Conservation (phyloP, 2,888 invertebrate species). For the Eumacrocentrus americanus region DNA sequence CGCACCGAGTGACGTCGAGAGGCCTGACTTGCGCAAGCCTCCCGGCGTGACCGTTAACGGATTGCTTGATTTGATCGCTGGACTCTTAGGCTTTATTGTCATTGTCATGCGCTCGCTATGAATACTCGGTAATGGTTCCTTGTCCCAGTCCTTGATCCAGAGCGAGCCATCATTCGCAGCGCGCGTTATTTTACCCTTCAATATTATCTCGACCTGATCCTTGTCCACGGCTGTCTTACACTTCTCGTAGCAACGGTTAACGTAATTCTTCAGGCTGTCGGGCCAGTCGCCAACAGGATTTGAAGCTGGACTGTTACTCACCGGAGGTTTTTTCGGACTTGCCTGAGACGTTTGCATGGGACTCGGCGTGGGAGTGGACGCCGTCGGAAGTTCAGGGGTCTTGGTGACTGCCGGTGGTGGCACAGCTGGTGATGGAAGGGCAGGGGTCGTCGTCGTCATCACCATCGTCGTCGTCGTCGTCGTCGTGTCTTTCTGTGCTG, state of each 20-base stretch:
- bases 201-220: constrained; percentile 91
- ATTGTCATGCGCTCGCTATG: constrained; percentile 77
- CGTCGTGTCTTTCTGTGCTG: constrained; percentile 61
- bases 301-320: constrained; percentile 44
- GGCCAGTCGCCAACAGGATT: constrained; percentile 78
- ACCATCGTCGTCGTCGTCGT: too few relatives aligned
- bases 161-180: constrained; percentile 88
- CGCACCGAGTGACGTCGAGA: constrained; percentile 68
- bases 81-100: constrained; percentile 67
- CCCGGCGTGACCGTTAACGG: constrained; percentile 44
- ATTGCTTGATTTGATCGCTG: constrained; percentile 44
- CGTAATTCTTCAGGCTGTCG: constrained; percentile 82
- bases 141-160: constrained; percentile 92
- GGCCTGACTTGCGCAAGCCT: constrained; percentile 59
- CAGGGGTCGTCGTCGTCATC: too few relatives aligned
- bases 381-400: constrained; percentile 62
- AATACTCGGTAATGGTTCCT: constrained; percentile 89
- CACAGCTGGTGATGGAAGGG: constrained; percentile 64
- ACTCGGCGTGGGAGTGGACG: constrained; percentile 50
- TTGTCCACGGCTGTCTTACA: constrained; percentile 88
- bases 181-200: constrained; percentile 92
- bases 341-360: constrained; percentile 46
- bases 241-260: constrained; percentile 89
- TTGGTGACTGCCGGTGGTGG: constrained; percentile 7
- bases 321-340: constrained; percentile 37